These are phyloP conservation scores for Ips typographus DNA, from an alignment of 1,140 invertebrate species.

Conservation along the genomic window DNA sequence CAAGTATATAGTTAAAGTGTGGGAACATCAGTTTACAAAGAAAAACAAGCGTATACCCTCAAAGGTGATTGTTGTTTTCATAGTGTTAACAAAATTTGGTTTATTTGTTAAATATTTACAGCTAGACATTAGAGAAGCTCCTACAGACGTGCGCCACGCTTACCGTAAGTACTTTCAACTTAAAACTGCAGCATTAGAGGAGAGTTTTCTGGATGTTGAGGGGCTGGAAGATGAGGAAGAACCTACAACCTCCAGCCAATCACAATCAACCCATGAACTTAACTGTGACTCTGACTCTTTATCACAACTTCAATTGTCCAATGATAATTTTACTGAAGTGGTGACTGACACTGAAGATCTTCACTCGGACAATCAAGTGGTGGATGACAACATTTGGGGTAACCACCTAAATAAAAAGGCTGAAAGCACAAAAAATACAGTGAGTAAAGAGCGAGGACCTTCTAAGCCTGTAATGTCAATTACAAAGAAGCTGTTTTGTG, in stretches of 20 bases:
- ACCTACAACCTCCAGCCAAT: background rate
- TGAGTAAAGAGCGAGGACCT: constrained; percentile 9
- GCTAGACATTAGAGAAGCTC: constrained; percentile 77
- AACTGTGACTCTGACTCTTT: constrained; percentile 3
- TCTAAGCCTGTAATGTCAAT: constrained; percentile 50
- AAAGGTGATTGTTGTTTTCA: constrained; percentile 58
- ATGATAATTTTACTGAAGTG: constrained; percentile 26
- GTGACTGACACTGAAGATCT: constrained; percentile 13
- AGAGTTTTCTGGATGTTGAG: constrained; percentile 61
- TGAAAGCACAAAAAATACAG: background rate
- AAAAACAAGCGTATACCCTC: constrained; percentile 68
- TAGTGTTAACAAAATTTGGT: constrained; percentile 9
- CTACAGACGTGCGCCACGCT: constrained; percentile 67
- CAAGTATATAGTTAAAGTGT: constrained; percentile 73
- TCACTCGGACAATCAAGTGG: constrained; percentile 13
- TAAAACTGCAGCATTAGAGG: constrained; percentile 71
- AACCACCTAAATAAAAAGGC: constrained; percentile 56
- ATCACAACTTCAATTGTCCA: constrained; percentile 20
- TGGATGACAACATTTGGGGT: constrained; percentile 58
- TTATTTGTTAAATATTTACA: constrained; percentile 46
- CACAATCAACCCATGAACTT: background rate
- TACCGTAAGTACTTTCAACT: constrained; percentile 80
- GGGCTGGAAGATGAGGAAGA: constrained; percentile 45
- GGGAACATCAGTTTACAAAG: constrained; percentile 76
- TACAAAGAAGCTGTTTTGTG: constrained; percentile 71